These are phyloP conservation scores for Hedya salicella DNA, from an alignment of 2,888 invertebrate species.

Conservation along the genomic window DNA sequence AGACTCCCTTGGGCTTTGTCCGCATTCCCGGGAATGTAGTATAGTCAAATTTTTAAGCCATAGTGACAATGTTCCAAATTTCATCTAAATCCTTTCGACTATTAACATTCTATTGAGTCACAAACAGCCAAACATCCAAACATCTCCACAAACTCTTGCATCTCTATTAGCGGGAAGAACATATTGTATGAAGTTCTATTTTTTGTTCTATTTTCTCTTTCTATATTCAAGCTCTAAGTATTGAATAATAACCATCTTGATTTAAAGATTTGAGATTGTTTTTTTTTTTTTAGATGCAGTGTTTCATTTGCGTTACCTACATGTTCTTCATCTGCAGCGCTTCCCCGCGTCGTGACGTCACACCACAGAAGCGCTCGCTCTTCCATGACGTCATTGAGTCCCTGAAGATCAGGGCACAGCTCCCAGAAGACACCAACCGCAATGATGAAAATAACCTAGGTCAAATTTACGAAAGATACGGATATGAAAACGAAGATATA, in stretches of 20 bases:
- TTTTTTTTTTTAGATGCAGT: conserved; percentile 73
- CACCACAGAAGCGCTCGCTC: conserved; percentile 67
- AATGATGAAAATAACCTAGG: conserved; percentile 72
- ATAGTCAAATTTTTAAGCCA: no score
- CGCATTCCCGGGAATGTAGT: no score
- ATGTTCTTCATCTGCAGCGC: conserved; percentile 71
- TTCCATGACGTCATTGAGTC: conserved; percentile 78
- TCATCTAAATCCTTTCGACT: no score
- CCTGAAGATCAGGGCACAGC: conserved; percentile 66
- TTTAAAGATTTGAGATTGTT: conserved; percentile 26
- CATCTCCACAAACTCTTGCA: no score
- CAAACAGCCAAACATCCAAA: no score
- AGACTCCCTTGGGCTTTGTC: no score
- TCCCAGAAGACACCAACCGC: conserved; percentile 67
- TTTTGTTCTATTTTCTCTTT: no score
- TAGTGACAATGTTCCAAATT: no score
- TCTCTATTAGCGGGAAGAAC: no score
- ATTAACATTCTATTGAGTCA: no score
- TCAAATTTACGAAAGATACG: conserved; percentile 64
- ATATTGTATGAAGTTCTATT: no score
- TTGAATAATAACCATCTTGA: background rate
- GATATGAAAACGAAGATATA: conserved; percentile 64
- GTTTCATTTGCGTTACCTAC: conserved; percentile 76
- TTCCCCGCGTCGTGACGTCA: conserved; percentile 60
- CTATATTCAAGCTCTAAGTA: no score